Evolutionary conservation across 37 sponge, comb jelly and placozoan genomes (phyloP), one percentile per base, ranked within the genome.

Genomic region (Amphimedon queenslandica): DNA sequence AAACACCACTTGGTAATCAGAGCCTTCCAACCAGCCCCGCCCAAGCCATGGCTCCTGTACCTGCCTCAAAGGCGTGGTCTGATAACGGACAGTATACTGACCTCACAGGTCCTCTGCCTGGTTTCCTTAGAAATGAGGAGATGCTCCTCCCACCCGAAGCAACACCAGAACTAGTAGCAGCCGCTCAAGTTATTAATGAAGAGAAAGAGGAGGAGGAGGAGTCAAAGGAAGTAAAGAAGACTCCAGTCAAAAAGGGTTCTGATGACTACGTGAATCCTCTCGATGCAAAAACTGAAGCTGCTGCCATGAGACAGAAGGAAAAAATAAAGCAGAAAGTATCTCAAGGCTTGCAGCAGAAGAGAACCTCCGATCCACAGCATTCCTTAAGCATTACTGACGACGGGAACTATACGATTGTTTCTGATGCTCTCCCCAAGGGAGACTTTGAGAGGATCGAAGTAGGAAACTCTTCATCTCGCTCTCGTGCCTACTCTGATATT

Each of bases 321-420:
- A 47, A 47, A 47, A 8, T 47, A 18, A 21, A 42, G 18, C 43
- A 11, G 71, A 27, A 42, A 27, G 20, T 70, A 23, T 13, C 42
- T 40, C 6, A 35, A 6, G 38, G 67, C 29, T 21, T 66, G 13
- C 4, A 6, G 37, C 36, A 5, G 5, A 30, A 41, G 24, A 42
- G 71, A 11, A 47, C 53, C 8, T 47, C 53, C 13, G 8, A 8
- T 18, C 53, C 53, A 47, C 8, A 47, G 13, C 13, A 8, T 47
- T 47, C 53, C 13, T 18, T 18, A 47, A 47, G 13, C 8, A 47
- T 47, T 47, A 47, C 13, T 47, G 31, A 28, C 0, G 40, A 37
- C 10, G 57, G 63, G 21, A 40, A 70, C 31, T 83, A 83, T 69
- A 37, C 84, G 8, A 38, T 66, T 27, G 84, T 83, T 1, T 75